phyloP scores from a whole-genome alignment of 1,140 invertebrate genomes.

The Pteromalus puparum region DNA sequence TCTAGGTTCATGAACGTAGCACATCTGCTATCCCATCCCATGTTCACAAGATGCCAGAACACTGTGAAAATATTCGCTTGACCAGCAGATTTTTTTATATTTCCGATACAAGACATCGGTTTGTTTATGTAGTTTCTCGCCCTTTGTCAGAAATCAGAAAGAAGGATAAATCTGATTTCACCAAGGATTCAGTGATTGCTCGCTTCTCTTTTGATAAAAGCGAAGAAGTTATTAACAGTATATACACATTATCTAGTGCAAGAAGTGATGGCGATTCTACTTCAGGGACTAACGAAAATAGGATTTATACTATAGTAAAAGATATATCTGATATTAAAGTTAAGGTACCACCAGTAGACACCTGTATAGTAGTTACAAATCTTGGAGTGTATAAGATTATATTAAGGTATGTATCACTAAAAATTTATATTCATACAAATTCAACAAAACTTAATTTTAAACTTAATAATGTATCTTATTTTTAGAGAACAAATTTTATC shows the following conservation, averaged over 20 bases:
- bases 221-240: conserved; percentile 72
- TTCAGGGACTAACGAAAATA: conserved; percentile 63
- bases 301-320: conserved; percentile 69
- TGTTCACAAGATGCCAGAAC: conserved; percentile 81
- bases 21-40: conserved; percentile 81
- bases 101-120: conserved; percentile 73
- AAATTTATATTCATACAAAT: background rate
- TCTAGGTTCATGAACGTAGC: conserved; percentile 80
- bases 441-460: background rate
- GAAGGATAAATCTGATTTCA: conserved; percentile 78
- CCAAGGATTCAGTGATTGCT: conserved; percentile 75
- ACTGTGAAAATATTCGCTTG: conserved; percentile 76
- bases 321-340: conserved; percentile 76
- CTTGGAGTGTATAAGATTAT: conserved; percentile 81
- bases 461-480: conserved; percentile 49
- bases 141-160: conserved; percentile 78
- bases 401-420: conserved; percentile 75
- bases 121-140: conserved; percentile 78
- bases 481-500: conserved; percentile 79
- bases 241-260: conserved; percentile 73
- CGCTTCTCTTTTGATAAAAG: conserved; percentile 76
- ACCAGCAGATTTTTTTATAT: conserved; percentile 80
- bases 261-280: conserved; percentile 64
- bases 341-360: conserved; percentile 76
- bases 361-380: conserved; percentile 84